These are phyloP conservation scores for Meloe dianella DNA, from an alignment of 2,888 invertebrate species.

Conservation along the genomic window DNA sequence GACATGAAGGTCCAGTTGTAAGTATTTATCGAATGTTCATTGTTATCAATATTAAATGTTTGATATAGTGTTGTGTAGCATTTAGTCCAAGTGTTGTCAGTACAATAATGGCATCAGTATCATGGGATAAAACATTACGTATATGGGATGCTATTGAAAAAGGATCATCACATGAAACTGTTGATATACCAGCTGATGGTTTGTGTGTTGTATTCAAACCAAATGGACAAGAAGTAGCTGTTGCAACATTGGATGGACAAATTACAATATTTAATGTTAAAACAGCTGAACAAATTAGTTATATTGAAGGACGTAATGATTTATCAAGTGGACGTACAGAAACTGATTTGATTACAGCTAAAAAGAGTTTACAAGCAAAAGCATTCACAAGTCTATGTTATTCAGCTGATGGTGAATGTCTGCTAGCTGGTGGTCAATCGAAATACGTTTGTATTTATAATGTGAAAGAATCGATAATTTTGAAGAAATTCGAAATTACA, in stretches of 20 bases:
- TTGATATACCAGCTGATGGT: constrained; percentile 80
- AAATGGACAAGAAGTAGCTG: constrained; percentile 91
- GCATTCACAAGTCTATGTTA: constrained; percentile 92
- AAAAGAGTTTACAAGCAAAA: constrained; percentile 82
- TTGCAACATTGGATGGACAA: constrained; percentile 87
- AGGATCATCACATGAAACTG: constrained; percentile 80
- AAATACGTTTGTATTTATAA: constrained; percentile 95
- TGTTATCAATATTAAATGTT: not conserved
- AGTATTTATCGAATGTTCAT: too few species aligned
- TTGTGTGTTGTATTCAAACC: constrained; percentile 86
- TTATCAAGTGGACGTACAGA: constrained; percentile 84
- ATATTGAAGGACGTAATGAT: constrained; percentile 89
- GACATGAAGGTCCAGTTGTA: constrained; percentile 93
- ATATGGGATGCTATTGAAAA: constrained; percentile 92
- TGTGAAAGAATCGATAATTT: constrained; percentile 77
- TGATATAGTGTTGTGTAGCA: constrained; percentile 64
- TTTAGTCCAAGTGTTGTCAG: constrained; percentile 79
- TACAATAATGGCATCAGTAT: constrained; percentile 81
- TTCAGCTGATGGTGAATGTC: constrained; percentile 88
- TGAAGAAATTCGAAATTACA: constrained; percentile 93
- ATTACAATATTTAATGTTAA: constrained; percentile 81
- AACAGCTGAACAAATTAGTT: constrained; percentile 72
- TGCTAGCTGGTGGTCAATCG: constrained; percentile 93
- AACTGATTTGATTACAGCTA: constrained; percentile 85
- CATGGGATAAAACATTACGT: constrained; percentile 93